A percentile compares a stretch with the other conserved stretches of the same genome.
These are phyloP conservation scores for Camelus bactrianus DNA, from an alignment of 2,113 vertebrate species.

Conservation along the genomic window DNA sequence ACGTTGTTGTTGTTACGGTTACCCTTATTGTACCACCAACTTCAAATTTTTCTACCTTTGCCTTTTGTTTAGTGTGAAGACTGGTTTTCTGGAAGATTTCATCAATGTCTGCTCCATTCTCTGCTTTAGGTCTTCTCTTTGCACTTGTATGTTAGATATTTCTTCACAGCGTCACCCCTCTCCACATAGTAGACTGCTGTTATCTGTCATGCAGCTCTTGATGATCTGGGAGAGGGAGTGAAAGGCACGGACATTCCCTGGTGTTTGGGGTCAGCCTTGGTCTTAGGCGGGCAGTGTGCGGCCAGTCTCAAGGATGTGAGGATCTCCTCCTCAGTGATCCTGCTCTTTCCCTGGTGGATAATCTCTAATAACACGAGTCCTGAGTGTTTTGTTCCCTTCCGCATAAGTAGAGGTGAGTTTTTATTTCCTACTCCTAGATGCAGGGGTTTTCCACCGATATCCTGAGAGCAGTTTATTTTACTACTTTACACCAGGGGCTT, in stretches of 20 bases:
- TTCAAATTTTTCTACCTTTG: not conserved
- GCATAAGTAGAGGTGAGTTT: not conserved
- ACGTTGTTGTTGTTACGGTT: not conserved
- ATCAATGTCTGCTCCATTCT: not conserved
- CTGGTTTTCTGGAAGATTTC: not conserved
- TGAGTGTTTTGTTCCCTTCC: not conserved
- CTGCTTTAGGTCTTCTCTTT: not conserved
- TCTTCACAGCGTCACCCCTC: not conserved
- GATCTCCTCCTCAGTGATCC: not conserved
- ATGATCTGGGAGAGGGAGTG: not conserved
- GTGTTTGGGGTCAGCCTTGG: not conserved
- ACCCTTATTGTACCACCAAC: not conserved
- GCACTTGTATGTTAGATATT: not conserved
- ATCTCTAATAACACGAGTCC: not conserved
- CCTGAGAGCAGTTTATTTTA: not conserved
- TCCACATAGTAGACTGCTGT: not conserved
- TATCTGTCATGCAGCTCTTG: not conserved
- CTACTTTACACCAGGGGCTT: not conserved
- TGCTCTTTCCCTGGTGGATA: not conserved
- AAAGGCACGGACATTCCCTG: not conserved
- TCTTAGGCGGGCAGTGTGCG: not conserved
- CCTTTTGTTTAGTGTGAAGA: not conserved
- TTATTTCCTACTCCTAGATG: not conserved
- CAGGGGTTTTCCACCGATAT: not conserved
- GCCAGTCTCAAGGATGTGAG: not conserved